Conservation (phyloP, 2,113 vertebrate species). For the Pogona vitticeps region DNA sequence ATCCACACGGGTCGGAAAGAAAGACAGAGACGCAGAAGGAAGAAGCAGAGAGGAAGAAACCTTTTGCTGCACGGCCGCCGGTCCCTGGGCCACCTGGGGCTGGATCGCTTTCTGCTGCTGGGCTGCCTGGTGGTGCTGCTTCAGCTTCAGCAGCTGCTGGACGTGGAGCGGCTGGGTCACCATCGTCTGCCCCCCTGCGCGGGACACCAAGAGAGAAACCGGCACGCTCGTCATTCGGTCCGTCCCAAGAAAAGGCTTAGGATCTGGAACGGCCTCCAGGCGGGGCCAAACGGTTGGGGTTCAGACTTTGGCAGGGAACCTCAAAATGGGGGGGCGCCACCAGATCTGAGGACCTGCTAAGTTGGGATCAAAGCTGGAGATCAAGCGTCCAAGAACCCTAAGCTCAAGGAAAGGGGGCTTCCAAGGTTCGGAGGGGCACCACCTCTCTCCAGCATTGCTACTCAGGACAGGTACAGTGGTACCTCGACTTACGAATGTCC, state of each 20-base stretch:
- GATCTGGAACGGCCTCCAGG: too few species aligned
- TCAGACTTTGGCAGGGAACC: too few species aligned
- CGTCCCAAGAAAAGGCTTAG: not conserved
- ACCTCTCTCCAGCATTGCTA: too few species aligned
- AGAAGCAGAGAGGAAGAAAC: conserved; percentile 49
- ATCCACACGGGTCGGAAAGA: not conserved
- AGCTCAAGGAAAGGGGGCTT: too few species aligned
- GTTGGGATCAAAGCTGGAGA: too few species aligned
- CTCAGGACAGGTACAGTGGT: too few species aligned
- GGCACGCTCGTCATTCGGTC: accelerated
- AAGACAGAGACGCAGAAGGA: not conserved
- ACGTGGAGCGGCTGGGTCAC: conserved; percentile 80
- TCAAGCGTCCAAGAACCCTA: too few species aligned
- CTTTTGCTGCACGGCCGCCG: conserved; percentile 87
- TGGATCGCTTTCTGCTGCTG: conserved; percentile 88
- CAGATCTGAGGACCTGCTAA: too few species aligned
- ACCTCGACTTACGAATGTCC: too few species aligned
- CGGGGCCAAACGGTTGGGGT: too few species aligned
- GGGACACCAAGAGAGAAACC: conserved; percentile 7
- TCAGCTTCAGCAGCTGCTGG: conserved; percentile 84
- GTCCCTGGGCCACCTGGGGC: conserved; percentile 80
- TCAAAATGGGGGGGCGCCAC: too few species aligned
- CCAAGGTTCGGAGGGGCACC: too few species aligned
- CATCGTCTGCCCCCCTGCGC: conserved; percentile 79
- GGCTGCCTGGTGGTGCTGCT: conserved; percentile 77